Evolutionary conservation across 1,140 invertebrate genomes (phyloP).

Genomic region (Ceratina australensis): DNA sequence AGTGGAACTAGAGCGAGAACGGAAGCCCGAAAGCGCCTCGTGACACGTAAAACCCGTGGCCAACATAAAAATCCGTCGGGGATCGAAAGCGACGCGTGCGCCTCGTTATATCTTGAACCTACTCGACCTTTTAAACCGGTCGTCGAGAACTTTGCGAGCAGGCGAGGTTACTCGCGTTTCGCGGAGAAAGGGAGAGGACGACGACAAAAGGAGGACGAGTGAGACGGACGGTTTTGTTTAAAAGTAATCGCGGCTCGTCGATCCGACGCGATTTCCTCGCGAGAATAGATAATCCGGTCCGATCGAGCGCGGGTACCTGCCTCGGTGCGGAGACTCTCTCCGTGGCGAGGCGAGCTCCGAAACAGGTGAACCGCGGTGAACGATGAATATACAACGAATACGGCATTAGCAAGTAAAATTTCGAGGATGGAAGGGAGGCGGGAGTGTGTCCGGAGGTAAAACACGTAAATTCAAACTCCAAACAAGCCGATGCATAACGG

Average conservation of each 20-base stretch:
- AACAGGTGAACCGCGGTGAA: conserved; percentile 30
- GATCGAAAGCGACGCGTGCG: conserved; percentile 15
- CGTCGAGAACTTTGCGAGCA: conserved; percentile 3
- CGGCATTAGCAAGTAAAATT: conserved; percentile 71
- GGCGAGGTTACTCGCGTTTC: background rate
- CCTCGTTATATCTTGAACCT: conserved; percentile 16
- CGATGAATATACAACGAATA: conserved; percentile 72
- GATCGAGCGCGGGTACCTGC: too few relatives aligned
- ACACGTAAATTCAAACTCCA: conserved; percentile 57
- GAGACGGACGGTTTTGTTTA: background rate
- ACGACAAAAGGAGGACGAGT: too few relatives aligned
- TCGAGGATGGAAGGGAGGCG: conserved; percentile 33
- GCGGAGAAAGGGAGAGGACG: background rate
- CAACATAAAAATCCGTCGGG: conserved; percentile 8
- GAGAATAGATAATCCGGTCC: background rate
- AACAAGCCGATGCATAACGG: conserved; percentile 44
- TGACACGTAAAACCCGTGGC: background rate
- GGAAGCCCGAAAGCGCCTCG: background rate
- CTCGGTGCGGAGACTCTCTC: too few relatives aligned
- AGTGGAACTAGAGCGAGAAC: conserved; percentile 4
- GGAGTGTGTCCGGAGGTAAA: conserved; percentile 47
- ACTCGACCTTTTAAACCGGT: conserved; percentile 29
- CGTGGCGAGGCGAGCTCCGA: conserved; percentile 18
- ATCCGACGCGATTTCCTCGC: background rate
- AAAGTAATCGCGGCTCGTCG: conserved; percentile 11